Evolutionary conservation across 2,113 vertebrate species (phyloP), one percentile per base, ranked within the genome.

Genomic region (Corapipo altera): DNA sequence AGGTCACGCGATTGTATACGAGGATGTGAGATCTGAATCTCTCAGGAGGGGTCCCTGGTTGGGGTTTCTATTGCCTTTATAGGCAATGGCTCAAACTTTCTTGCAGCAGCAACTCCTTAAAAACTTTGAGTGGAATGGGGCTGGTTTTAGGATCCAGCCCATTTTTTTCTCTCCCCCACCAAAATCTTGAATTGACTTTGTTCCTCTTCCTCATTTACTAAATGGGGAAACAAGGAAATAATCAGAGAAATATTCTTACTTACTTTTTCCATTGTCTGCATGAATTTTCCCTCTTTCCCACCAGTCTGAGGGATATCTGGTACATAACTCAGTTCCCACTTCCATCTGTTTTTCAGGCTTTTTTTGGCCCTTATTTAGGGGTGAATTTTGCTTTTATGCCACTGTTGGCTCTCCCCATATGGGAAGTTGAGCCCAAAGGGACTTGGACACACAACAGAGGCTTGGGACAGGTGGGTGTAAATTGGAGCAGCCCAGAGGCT

Each of bases 61-160:
- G 73, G 93, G 83, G 88, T 94, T 96, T 95, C 93, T 61, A 32
- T 75, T 94, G 95, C 93, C 90, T 96, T 88, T 75, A 61, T 32
- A 89, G 92, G 92, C 88, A 92, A 75, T 1, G 18, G 55, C 88
- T 92, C 88, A 35, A 67, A 55, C 65, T 73, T 86, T 52, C 67
- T 85, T 55, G 85, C 69, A 77, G 95, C 88, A 95, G 78, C 65
- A 65, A 85, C 78, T 79, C 57, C 69, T 75, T 55, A 78, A 87
- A 92, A 91, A 49, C 15, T 67, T 67, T 41, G 20, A 81, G 57
- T 65, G 54, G 52, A 91, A 75, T 26, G 55, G 64, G 21, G 62
- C 48, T 74, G 73, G 4, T 5, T 64, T 90, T 67, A 91, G 52
- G 72, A 78, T 88, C 71, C 76, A 90, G 30, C 70, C 23, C 44